Percentiles rank a stretch among this genome's conserved stretches.
These are phyloP conservation scores for Apotomis capreana DNA, from an alignment of 2,888 invertebrate species.

Conservation along the genomic window DNA sequence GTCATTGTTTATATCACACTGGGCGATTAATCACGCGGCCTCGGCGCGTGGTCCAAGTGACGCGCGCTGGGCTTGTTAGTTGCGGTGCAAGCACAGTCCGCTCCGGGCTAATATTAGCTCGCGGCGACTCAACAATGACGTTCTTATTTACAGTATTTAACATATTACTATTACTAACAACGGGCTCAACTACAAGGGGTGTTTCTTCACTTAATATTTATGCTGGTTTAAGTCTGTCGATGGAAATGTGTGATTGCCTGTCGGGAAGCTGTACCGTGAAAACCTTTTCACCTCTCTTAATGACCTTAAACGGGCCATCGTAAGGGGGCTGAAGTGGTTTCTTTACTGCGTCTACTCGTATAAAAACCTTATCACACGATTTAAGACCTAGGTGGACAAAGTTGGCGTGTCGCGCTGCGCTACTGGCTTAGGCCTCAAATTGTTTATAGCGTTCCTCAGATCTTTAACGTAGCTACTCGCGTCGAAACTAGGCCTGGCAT, in stretches of 20 bases:
- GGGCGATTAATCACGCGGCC: background rate
- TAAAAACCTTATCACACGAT: too few species aligned
- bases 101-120: background rate
- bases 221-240: slow-evolving; percentile 4
- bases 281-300: background rate
- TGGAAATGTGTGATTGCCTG: background rate
- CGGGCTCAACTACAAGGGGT: background rate
- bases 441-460: too few species aligned
- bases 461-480: too few species aligned
- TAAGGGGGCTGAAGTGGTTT: too few species aligned
- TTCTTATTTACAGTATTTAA: background rate
- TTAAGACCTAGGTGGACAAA: too few species aligned
- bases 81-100: background rate
- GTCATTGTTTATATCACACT: background rate
- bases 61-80: background rate
- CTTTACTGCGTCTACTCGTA: too few species aligned
- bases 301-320: too few species aligned
- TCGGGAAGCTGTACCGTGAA: background rate
- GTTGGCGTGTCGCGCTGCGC: too few species aligned
- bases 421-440: too few species aligned
- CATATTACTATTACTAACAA: background rate
- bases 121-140: background rate
- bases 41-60: background rate
- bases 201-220: background rate
- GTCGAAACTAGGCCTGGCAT: too few species aligned